Evolutionary conservation across 2,113 vertebrate species (phyloP).

Genomic region (Vombatus ursinus): DNA sequence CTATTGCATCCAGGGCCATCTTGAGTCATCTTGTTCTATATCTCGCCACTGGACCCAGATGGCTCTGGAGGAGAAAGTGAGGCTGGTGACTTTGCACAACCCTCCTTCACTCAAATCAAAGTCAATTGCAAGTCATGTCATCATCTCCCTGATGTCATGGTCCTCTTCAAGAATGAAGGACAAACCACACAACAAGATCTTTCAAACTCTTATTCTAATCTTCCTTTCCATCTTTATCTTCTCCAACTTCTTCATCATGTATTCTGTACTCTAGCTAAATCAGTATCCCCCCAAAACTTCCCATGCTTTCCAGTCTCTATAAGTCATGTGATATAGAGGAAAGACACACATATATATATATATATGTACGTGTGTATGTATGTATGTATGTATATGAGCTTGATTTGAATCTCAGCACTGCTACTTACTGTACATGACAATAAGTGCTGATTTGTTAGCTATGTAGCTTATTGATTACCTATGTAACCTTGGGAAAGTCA

Average conservation of each 20-base stretch:
- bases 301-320: background rate
- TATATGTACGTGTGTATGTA: too few species aligned
- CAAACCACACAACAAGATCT: too few species aligned
- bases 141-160: too few species aligned
- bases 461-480: background rate
- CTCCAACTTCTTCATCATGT: background rate
- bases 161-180: too few species aligned
- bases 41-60: too few species aligned
- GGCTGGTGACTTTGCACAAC: too few species aligned
- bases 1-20: too few species aligned
- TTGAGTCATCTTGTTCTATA: too few species aligned
- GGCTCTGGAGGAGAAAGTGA: too few species aligned
- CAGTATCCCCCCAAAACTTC: background rate
- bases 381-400: too few species aligned
- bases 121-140: too few species aligned
- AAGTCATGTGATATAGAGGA: background rate
- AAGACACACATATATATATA: background rate
- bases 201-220: background rate
- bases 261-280: background rate
- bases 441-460: background rate
- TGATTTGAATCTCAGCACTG: background rate
- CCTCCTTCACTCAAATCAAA: too few species aligned
- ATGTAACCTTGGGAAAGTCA: background rate
- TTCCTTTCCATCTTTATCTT: background rate
- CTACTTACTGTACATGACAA: background rate